Base-by-base conservation (phyloP, 2,797 vertebrate genomes). In the Tapera naevia region DNA sequence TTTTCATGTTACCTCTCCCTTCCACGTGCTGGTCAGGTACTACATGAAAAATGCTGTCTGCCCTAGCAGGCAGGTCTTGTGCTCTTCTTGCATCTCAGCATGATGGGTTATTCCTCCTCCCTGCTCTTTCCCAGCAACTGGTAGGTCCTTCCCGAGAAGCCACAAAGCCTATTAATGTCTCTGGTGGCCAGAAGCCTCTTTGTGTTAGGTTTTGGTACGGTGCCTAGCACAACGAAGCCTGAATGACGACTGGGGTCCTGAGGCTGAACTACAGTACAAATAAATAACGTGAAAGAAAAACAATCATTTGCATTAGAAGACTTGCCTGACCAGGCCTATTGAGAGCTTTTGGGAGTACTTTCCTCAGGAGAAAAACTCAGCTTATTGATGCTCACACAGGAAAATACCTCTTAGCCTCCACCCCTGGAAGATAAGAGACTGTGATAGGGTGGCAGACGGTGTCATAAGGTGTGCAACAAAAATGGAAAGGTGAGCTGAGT, bases 211-310 rank as follows among this genome's bases (percentile, higher is more conserved):
- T 92, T 93, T 94, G 94, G 82, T 73, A 23, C 4, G 2, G 39
- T 28, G 80, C 93, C 89, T 71, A 89, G 60, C 80, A 91, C 73
- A 93, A 64, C 2, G 14, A 46, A 80, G 80, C 58, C 89, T 88
- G 48, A 25, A 30, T 0, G 7, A 39, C 0, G 1, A 13, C 56
- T 13, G 51, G 21, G 56, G 48, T 82, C 73, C 71, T 56, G 70
- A 81, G 75, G 28, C 73, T 88, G 76, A 88, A 18, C 82, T 79
- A 33, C 85, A 76, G 70, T 37, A 64, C 82, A 95, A 93, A 94
- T 84, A 95, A 95, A 88, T 82, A 48, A 66, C 5, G 32, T 25
- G 35, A 54, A 90, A 16, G 32, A 37, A 94, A 91, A 90, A 30
- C 57, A 91, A 67, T 46, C 67, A 35, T 25, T 72, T 3, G 1